Evolutionary conservation across 2,113 vertebrate species (phyloP).

Genomic region (Paedocypris sp.): DNA sequence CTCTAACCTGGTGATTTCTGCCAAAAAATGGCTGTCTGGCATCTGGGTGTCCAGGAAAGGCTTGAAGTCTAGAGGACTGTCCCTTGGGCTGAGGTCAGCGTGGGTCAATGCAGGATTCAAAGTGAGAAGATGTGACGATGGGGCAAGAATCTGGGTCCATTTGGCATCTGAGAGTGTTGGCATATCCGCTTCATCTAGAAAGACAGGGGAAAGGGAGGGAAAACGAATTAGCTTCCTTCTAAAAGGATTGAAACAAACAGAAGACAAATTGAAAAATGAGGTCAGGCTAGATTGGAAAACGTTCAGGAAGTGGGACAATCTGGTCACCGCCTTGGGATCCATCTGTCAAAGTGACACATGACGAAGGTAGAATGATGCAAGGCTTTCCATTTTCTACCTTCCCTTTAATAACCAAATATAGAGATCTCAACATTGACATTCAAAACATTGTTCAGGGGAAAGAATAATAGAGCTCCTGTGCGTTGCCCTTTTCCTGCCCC

Average conservation of each 20-base stretch:
- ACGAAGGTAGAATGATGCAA: slow-evolving; percentile 27
- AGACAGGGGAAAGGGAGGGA: neutral
- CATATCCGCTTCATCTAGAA: slow-evolving; percentile 80
- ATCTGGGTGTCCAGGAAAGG: slow-evolving; percentile 57
- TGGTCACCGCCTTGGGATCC: slow-evolving; percentile 30
- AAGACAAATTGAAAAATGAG: slow-evolving; percentile 48
- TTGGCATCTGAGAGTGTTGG: slow-evolving; percentile 79
- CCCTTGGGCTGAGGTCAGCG: slow-evolving; percentile 60
- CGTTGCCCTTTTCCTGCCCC: too few species aligned
- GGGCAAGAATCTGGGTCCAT: slow-evolving; percentile 91
- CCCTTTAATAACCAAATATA: too few species aligned
- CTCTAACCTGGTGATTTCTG: slow-evolving; percentile 60
- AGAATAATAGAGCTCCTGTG: too few species aligned
- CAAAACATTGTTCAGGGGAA: too few species aligned
- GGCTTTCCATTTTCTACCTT: slow-evolving; percentile 27
- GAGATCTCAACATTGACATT: too few species aligned
- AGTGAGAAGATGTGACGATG: slow-evolving; percentile 64
- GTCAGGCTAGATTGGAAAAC: slow-evolving; percentile 47
- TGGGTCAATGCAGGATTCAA: slow-evolving; percentile 68
- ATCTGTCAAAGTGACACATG: slow-evolving; percentile 42
- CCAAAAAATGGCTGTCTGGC: slow-evolving; percentile 45
- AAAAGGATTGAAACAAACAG: slow-evolving; percentile 19
- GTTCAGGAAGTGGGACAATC: slow-evolving; percentile 49
- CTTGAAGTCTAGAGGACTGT: slow-evolving; percentile 72
- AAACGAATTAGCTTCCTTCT: neutral